Percentiles rank a stretch among this genome's conserved stretches.
Conservation (phyloP, 2,888 invertebrate genomes). For the Priapulus caudatus region DNA sequence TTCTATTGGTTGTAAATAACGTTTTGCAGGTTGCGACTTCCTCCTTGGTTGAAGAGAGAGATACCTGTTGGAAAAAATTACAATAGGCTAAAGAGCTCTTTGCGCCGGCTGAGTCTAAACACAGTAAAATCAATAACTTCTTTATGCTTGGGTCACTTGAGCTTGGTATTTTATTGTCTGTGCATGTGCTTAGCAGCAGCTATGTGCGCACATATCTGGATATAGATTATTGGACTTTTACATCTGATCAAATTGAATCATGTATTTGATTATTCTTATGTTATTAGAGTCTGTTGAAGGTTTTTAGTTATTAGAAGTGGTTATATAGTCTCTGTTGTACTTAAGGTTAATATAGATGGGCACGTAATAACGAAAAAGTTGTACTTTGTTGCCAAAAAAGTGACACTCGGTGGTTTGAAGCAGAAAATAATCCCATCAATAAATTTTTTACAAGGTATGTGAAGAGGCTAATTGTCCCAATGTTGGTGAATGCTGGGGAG, state of each 20-base stretch:
- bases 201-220: too few species aligned
- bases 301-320: not conserved
- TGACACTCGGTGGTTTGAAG: too few species aligned
- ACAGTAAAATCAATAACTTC: constrained; percentile 65
- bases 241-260: constrained; percentile 4
- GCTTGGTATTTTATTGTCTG: too few species aligned
- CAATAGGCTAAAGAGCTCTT: constrained; percentile 62
- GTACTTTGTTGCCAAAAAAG: too few species aligned
- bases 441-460: constrained; percentile 55
- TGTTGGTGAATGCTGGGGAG: constrained; percentile 98
- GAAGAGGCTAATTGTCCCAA: constrained; percentile 96
- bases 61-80: constrained; percentile 85
- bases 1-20: too few species aligned
- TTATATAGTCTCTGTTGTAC: too few species aligned
- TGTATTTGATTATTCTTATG: constrained; percentile 8
- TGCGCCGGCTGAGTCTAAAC: constrained; percentile 70
- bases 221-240: constrained; percentile 6
- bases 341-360: too few species aligned
- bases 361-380: too few species aligned
- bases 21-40: constrained; percentile 54
- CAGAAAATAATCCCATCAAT: too few species aligned
- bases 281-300: constrained; percentile 4
- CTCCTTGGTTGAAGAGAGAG: constrained; percentile 87
- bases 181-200: too few species aligned
- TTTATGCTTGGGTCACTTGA: too few species aligned